phyloP scores from a whole-genome alignment of 1,140 invertebrate species.

The Telenomus remus region DNA sequence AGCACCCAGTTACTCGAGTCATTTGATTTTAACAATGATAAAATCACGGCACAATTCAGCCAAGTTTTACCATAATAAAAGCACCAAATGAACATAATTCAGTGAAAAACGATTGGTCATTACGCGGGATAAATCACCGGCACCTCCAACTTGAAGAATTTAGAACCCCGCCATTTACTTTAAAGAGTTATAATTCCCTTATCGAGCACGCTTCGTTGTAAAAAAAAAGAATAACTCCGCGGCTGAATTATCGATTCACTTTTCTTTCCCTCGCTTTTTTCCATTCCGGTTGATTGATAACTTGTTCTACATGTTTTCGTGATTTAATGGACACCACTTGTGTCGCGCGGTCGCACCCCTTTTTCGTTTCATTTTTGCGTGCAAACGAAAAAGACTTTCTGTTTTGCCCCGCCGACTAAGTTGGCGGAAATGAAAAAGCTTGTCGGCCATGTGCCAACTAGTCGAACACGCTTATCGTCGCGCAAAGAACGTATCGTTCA shows the following conservation, averaged over 20 bases:
- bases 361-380: slow-evolving; percentile 17
- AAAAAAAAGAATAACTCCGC: not conserved
- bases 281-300: not conserved
- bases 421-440: slow-evolving; percentile 51
- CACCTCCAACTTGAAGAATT: slow-evolving; percentile 1
- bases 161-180: slow-evolving; percentile 6
- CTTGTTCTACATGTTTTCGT: not conserved
- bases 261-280: not conserved
- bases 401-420: slow-evolving; percentile 28
- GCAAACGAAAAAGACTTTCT: slow-evolving; percentile 24
- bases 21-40: not conserved
- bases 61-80: not conserved
- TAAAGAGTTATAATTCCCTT: slow-evolving; percentile 27
- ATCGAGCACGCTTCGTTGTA: not conserved
- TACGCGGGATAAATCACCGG: not conserved
- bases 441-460: slow-evolving; percentile 50
- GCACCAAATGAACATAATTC: not conserved
- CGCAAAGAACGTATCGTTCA: slow-evolving; percentile 39
- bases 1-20: not conserved
- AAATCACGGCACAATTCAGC: slow-evolving; percentile 2
- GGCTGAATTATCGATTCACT: not conserved
- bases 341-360: not conserved
- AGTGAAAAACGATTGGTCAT: slow-evolving; percentile 6
- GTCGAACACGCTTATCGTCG: slow-evolving; percentile 45
- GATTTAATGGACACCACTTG: not conserved